Percentiles rank a stretch among this genome's conserved stretches.
These are phyloP conservation scores for Hemistola chrysoprasaria DNA, from an alignment of 2,888 invertebrate species.

Conservation along the genomic window DNA sequence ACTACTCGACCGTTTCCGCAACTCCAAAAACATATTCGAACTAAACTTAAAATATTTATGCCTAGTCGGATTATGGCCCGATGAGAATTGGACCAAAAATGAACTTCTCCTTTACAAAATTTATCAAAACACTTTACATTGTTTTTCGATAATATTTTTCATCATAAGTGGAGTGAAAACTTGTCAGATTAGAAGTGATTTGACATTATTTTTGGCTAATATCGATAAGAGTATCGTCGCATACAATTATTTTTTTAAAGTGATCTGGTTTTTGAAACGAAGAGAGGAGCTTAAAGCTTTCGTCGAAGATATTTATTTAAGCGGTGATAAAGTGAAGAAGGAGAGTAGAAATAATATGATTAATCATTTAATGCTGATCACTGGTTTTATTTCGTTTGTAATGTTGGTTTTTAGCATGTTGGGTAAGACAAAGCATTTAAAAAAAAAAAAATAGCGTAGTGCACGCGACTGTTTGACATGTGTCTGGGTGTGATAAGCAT, in stretches of 20 bases:
- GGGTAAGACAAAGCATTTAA: constrained; percentile 21
- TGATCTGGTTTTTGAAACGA: constrained; percentile 45
- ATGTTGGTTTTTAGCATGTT: constrained; percentile 42
- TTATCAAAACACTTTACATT: constrained; percentile 45
- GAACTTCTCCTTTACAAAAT: constrained; percentile 43
- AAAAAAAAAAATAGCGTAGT: too few relatives aligned
- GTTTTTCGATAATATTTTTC: constrained; percentile 42
- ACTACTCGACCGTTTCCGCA: constrained; percentile 28
- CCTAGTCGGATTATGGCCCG: constrained; percentile 60
- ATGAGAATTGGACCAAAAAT: constrained; percentile 35
- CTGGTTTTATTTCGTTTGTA: constrained; percentile 28
- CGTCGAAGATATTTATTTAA: constrained; percentile 49
- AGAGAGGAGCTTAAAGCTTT: constrained; percentile 44
- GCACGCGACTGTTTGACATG: too few relatives aligned
- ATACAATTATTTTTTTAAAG: constrained; percentile 57
- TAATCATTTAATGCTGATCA: constrained; percentile 9
- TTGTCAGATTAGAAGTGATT: constrained; percentile 41
- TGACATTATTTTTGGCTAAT: constrained; percentile 44
- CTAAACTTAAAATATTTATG: constrained; percentile 59
- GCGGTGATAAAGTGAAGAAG: constrained; percentile 52
- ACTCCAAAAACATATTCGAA: constrained; percentile 48
- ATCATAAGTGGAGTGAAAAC: constrained; percentile 49
- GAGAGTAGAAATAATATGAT: constrained; percentile 20
- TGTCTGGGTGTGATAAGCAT: too few relatives aligned
- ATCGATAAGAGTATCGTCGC: constrained; percentile 54